Evolutionary conservation across 2,113 vertebrate species (phyloP), one percentile per base, ranked within the genome.

Genomic region (Taurulus bubalis): DNA sequence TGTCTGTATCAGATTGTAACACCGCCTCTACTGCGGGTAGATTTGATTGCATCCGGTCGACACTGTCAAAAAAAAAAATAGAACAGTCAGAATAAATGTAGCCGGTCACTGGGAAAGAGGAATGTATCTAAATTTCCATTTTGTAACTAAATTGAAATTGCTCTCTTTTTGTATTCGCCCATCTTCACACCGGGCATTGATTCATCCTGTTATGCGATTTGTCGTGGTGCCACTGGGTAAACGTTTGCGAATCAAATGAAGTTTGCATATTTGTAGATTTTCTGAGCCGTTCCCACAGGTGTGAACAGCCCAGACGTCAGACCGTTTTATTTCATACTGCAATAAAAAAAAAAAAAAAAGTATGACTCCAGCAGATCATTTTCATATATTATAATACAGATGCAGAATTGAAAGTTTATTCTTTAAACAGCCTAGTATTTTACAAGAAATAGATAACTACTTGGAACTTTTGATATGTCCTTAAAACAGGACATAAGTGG

Each of bases 381-480:
- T 93, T 91, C 88, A 95, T 95, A 95, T 95, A 95, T 95, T 95
- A 96, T 95, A 95, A 95, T 95, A 95, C 95, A 96, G 95, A 94
- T 95, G 95, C 94, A 95, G 94, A 95, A 91, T 95, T 94, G 92
- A 95, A 95, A 94, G 93, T 95, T 95, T 95, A 94, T 95, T 94
- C 91, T 94, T 96, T 95, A 91, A 96, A 96, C 95, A 95, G 93
- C 93, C 95, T 95, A 95, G 87, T 96, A 96, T 95, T 94, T 95
- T 96, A 96, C 95, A 96, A 95, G 94, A 95, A 95, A 95, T 93
- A 92, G 93, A 92, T 95, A 95, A 94, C 94, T 95, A 95, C 91
- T 94, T 94, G 93, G 93, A 94, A 94, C 93, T 93, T 93, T 94
- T 92, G 90, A 91, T 86, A 93, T 92, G 94, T 92, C 95, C 95